Base-by-base conservation (phyloP, 2,797 vertebrate genomes). In the Sebastes matsubarae region DNA sequence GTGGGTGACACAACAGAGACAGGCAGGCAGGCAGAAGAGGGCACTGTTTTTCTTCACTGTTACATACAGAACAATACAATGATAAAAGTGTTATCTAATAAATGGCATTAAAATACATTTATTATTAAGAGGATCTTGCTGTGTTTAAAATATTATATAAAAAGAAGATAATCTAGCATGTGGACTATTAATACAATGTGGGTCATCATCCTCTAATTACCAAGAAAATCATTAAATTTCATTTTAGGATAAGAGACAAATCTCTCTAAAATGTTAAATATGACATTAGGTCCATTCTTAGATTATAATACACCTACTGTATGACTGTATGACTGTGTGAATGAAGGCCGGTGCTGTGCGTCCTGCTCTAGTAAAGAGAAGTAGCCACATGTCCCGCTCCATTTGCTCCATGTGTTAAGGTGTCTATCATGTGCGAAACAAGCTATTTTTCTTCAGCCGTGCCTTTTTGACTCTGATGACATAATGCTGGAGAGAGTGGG, bases 391-490 rank as follows among this genome's bases (percentile, higher is more conserved):
- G 71, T 22, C 27, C 34, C 1, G 59, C 86, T 86, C 82, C 76
- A 82, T 89, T 87, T 72, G 85, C 86, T 76, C 80, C 85, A 87
- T 85, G 87, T 92, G 90, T 89, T 78, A 88, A 92, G 84, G 90
- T 93, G 91, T 91, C 90, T 86, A 91, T 91, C 87, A 91, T 85
- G 89, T 93, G 92, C 85, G 86, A 93, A 94, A 93, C 90, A 88
- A 82, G 89, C 84, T 68, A 81, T 91, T 87, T 92, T 94, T 92
- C 86, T 87, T 83, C 85, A 77, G 81, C 77, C 57, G 72, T 92
- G 93, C 90, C 90, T 93, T 93, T 93, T 92, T 94, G 92, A 94
- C 93, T 91, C 91, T 86, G 84, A 88, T 95, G 95, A 95, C 93
- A 95, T 95, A 94, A 95, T 94, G 86, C 93, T 86, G 75, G 66